Base-by-base conservation (phyloP, 53 echinoderm and acorn worm species). In the Actinopyga echinites region DNA sequence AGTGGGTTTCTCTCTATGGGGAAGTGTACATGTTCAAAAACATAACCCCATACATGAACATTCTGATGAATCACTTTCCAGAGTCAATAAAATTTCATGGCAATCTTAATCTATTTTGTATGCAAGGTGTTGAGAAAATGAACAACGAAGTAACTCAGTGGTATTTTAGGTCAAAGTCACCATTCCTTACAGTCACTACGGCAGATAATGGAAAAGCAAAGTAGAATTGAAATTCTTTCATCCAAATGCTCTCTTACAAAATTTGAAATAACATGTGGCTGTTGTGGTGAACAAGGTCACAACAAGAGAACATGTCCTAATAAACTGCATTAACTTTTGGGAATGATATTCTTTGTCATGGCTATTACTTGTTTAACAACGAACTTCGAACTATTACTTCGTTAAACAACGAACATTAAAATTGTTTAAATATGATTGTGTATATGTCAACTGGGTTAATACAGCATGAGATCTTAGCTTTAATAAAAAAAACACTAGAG, bases 21-120 rank as follows among this genome's bases (percentile, higher is more conserved):
- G 29, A 26, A 1, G 75, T 75, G 25, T 53, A 75, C 30, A 2
- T 29, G 30, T 25, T 0, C 25, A 75, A 75, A 12, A 52, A 75
- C 29, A 52, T 75, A 30, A 75, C 75, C 20, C 75, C 75, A 23
- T 75, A 75, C 54, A 75, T 75, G 75, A 49, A 75, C 17, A 52
- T 52, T 1, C 26, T 75, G 3, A 28, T 26, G 17, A 52, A 52
- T 25, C 53, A 75, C 19, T 49, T 75, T 53, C 75, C 75, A 26
- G 53, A 53, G 54, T 9, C 52, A 0, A 75, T 55, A 6, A 9
- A 11, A 15, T 19, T 75, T 25, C 75, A 75, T 19, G 56, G 54
- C 21, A 29, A 75, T 23, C 26, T 75, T 2, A 49, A 75, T 52
- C 8, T 25, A 54, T 75, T 75, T 54, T 75, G 21, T 26, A 49